phyloP scores from a whole-genome alignment of 23 tunicate species.

The Diplosoma virens region DNA sequence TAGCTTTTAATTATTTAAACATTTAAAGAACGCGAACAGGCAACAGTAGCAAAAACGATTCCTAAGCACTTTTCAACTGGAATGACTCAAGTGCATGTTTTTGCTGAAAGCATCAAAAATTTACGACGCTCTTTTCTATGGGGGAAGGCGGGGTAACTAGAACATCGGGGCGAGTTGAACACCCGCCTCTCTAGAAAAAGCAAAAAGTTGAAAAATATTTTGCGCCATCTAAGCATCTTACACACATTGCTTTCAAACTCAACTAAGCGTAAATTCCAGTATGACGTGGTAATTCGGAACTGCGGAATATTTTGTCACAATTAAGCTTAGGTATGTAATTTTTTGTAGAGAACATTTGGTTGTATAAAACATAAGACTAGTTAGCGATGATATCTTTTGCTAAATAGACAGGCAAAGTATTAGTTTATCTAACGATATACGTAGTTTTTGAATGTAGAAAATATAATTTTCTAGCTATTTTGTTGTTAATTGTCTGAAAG shows the following conservation, averaged over 20 bases:
- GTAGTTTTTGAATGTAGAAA: too few species aligned
- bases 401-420: neutral
- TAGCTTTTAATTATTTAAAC: too few species aligned
- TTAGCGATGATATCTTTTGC: neutral
- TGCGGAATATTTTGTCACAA: neutral
- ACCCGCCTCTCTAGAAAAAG: neutral
- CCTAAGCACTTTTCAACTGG: too few species aligned
- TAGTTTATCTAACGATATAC: neutral
- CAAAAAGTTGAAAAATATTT: neutral
- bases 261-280: neutral
- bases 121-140: too few species aligned
- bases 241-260: neutral
- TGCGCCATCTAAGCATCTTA: neutral
- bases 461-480: neutral
- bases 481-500: neutral
- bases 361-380: neutral
- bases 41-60: too few species aligned
- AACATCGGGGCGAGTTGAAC: too few species aligned
- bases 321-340: neutral
- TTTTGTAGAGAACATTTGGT: neutral
- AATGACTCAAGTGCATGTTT: too few species aligned
- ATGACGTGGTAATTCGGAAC: neutral
- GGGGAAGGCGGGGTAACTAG: too few species aligned
- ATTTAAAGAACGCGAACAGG: too few species aligned
- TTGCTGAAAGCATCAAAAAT: too few species aligned